These are phyloP conservation scores for Narcine bancroftii DNA, from an alignment of 2,113 vertebrate genomes.

Conservation along the genomic window DNA sequence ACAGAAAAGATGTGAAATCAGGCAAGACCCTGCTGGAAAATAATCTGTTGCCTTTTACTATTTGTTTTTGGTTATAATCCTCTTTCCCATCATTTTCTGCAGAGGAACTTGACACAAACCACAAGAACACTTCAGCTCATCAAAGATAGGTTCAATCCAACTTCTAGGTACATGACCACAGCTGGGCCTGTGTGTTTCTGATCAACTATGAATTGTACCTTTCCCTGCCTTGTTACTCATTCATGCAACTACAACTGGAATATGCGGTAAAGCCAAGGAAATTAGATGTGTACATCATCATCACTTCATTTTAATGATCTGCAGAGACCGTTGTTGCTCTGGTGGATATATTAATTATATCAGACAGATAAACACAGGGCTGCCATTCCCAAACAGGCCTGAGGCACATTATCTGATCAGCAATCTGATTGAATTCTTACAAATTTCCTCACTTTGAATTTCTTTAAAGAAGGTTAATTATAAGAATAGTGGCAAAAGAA, in stretches of 20 bases:
- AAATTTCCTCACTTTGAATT: constrained; percentile 26
- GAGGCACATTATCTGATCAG: constrained; percentile 4
- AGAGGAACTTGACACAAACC: too few species aligned
- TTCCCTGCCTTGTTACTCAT: neutral
- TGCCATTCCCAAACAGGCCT: constrained; percentile 11
- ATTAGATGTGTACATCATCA: neutral
- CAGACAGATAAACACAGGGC: neutral
- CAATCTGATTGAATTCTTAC: constrained; percentile 12
- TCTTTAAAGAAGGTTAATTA: constrained; percentile 17
- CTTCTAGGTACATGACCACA: neutral
- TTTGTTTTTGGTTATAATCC: too few species aligned
- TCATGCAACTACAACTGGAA: neutral
- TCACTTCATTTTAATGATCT: neutral
- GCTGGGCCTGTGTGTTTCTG: neutral
- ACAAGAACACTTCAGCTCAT: too few species aligned
- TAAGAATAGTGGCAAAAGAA: constrained; percentile 27
- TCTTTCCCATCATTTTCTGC: too few species aligned
- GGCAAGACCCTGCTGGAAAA: too few species aligned
- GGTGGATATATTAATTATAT: constrained; percentile 20
- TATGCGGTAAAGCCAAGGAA: neutral
- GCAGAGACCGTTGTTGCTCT: constrained; percentile 3
- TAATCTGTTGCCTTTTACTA: too few species aligned
- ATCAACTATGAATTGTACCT: neutral
- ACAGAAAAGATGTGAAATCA: too few species aligned
- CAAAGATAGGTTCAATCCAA: too few species aligned